phyloP scores from a whole-genome alignment of 2,113 vertebrate genomes.

The Anser brachyrhynchus region DNA sequence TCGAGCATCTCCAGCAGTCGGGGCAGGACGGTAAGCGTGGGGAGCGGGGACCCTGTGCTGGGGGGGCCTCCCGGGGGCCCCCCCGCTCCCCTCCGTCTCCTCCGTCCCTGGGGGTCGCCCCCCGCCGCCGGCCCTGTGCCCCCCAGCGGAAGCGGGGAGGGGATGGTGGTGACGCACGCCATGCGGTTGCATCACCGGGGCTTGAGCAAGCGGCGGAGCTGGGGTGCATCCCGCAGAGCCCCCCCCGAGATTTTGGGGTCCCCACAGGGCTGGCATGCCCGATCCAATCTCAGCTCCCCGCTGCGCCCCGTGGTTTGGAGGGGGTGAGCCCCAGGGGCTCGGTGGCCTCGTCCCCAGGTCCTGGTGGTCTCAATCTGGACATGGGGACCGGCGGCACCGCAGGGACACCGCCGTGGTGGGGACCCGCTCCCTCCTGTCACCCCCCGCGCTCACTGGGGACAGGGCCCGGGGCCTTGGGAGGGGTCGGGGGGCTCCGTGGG shows the following conservation, averaged over 20 bases:
- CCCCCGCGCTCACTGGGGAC: too few species aligned
- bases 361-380: not conserved
- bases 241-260: not conserved
- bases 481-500: not conserved
- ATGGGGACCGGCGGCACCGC: not conserved
- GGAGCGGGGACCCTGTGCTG: too few species aligned
- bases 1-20: slow-evolving; percentile 83
- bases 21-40: slow-evolving; percentile 84
- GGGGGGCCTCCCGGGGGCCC: too few species aligned
- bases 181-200: not conserved
- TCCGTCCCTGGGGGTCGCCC: not conserved
- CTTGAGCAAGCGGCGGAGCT: not conserved
- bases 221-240: not conserved
- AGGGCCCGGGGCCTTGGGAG: not conserved
- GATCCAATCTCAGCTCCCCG: not conserved
- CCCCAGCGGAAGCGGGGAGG: not conserved
- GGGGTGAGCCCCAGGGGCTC: not conserved
- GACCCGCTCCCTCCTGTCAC: not conserved
- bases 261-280: rapidly evolving
- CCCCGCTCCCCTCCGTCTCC: rapidly evolving
- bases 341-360: not conserved
- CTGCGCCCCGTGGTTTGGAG: not conserved
- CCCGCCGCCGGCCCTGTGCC: too few species aligned
- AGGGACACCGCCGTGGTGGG: not conserved
- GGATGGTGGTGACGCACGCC: not conserved